These are phyloP conservation scores for Petroica traversi DNA, from an alignment of 2,113 vertebrate species.

Conservation along the genomic window DNA sequence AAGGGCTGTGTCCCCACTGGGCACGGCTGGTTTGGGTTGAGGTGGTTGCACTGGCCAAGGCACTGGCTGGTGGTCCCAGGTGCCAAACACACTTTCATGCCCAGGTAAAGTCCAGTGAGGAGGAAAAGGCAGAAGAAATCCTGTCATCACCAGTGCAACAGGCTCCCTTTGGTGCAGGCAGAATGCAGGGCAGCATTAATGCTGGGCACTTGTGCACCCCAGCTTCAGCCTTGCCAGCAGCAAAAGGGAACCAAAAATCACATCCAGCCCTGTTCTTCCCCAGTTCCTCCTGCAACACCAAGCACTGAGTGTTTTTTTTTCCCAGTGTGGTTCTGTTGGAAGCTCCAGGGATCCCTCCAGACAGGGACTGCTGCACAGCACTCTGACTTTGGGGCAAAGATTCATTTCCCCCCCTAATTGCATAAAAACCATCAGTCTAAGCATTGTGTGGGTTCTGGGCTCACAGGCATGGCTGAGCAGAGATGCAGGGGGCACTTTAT, in stretches of 20 bases:
- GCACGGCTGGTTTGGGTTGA: neutral
- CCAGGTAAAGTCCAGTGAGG: neutral
- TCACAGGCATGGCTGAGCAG: neutral
- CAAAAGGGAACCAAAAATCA: neutral
- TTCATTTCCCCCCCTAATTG: neutral
- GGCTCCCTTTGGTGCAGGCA: neutral
- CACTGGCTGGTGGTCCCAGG: accelerated
- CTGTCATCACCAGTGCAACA: accelerated
- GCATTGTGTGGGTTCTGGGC: neutral
- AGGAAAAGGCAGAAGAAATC: neutral
- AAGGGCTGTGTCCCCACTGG: accelerated
- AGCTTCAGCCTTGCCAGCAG: neutral
- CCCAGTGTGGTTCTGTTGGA: neutral
- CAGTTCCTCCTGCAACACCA: neutral
- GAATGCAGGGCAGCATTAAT: accelerated
- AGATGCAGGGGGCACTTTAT: neutral
- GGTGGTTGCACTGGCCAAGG: neutral
- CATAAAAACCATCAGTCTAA: neutral
- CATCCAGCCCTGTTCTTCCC: neutral
- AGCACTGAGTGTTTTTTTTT: neutral
- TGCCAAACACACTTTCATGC: neutral
- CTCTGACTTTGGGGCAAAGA: neutral
- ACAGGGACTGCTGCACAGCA: neutral
- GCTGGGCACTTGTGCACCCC: neutral
- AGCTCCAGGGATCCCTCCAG: neutral